Evolutionary conservation across 2,113 vertebrate species (phyloP).

Genomic region (Alouatta palliata): DNA sequence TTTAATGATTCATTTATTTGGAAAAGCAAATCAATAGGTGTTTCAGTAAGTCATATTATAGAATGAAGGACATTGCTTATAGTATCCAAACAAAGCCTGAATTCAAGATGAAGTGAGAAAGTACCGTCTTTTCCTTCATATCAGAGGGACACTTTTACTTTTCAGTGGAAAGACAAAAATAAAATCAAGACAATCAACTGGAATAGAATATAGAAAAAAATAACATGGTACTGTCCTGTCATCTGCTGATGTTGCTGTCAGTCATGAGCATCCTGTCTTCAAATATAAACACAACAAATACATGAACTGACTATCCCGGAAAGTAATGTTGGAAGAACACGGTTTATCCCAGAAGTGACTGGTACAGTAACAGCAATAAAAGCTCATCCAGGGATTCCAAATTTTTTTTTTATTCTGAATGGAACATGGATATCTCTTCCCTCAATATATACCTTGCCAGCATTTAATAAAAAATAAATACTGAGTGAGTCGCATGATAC

Average conservation of each 20-base stretch:
- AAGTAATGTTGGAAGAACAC: not conserved
- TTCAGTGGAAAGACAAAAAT: not conserved
- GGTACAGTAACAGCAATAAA: not conserved
- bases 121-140: not conserved
- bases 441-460: not conserved
- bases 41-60: not conserved
- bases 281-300: not conserved
- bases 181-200: not conserved
- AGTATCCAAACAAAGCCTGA: not conserved
- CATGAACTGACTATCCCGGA: not conserved
- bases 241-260: not conserved
- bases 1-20: not conserved
- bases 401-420: not conserved
- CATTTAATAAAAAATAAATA: not conserved
- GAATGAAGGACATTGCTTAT: not conserved
- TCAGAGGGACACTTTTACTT: not conserved
- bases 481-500: not conserved
- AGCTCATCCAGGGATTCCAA: not conserved
- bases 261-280: not conserved
- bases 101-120: constrained; percentile 13
- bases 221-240: not conserved
- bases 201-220: not conserved
- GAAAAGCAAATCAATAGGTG: not conserved
- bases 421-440: not conserved
- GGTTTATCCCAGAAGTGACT: not conserved